These are phyloP conservation scores for Rhamphomyia laevipes DNA, from an alignment of 2,888 invertebrate species.

Conservation along the genomic window DNA sequence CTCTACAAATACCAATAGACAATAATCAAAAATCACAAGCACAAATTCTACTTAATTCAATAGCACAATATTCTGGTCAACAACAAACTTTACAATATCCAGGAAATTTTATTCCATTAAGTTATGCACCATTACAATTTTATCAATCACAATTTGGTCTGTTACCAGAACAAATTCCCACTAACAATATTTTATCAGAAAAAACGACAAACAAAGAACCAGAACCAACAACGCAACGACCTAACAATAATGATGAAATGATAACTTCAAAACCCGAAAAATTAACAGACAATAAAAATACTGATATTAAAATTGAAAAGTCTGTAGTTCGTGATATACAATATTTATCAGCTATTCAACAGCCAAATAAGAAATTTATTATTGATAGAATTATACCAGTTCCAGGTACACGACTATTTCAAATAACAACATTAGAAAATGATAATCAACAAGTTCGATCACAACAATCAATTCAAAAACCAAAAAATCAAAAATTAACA, in stretches of 20 bases:
- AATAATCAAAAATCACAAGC: too few relatives aligned
- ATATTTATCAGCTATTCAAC: constrained; percentile 25
- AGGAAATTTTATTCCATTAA: neutral
- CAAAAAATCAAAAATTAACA: neutral
- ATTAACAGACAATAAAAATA: neutral
- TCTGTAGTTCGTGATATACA: constrained; percentile 14
- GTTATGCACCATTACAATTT: neutral
- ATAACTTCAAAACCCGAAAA: constrained; percentile 1
- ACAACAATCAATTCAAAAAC: too few relatives aligned
- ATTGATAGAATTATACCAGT: constrained; percentile 30
- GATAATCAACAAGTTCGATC: neutral
- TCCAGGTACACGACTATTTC: constrained; percentile 25
- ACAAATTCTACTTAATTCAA: neutral
- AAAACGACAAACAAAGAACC: constrained; percentile 17
- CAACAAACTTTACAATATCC: neutral
- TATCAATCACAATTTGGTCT: neutral
- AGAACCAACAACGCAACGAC: constrained; percentile 22
- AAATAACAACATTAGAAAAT: constrained; percentile 14
- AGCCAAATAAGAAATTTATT: constrained; percentile 29
- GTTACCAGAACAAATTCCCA: neutral
- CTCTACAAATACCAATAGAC: too few relatives aligned
- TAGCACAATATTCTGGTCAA: neutral
- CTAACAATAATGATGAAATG: too few relatives aligned
- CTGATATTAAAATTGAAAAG: neutral
- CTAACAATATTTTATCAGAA: constrained; percentile 7